A percentile compares a stretch with the other conserved stretches of the same genome.
phyloP scores from a whole-genome alignment of 2,113 vertebrate genomes.

The Nothocercus julius region DNA sequence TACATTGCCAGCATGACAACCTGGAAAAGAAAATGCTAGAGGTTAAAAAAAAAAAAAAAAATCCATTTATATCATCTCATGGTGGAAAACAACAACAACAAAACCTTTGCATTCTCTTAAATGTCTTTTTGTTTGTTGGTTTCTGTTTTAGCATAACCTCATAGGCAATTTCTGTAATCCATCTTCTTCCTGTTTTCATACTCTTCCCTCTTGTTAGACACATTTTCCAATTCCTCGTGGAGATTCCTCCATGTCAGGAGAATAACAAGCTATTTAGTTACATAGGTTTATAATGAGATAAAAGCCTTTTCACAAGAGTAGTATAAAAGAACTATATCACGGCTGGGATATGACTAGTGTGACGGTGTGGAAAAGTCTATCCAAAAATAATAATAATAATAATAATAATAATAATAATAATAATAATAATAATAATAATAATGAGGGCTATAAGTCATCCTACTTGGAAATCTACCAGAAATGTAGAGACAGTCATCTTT shows the following conservation, averaged over 20 bases:
- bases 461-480: neutral
- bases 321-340: neutral
- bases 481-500: neutral
- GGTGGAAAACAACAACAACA: neutral
- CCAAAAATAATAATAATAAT: neutral
- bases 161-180: slow-evolving; percentile 5
- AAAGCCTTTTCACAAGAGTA: neutral
- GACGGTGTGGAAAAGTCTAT: neutral
- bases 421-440: neutral
- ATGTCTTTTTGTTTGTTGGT: neutral
- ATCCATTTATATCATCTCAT: neutral
- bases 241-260: neutral
- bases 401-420: neutral
- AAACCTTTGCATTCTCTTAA: neutral
- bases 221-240: neutral
- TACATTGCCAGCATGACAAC: slow-evolving; percentile 99
- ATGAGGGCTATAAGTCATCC: neutral
- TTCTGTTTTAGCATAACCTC: slow-evolving; percentile 17
- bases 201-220: slow-evolving; percentile 7
- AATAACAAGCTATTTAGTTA: slow-evolving; percentile 2
- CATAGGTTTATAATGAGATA: slow-evolving; percentile 23
- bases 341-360: neutral
- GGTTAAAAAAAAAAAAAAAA: neutral
- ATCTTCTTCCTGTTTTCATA: neutral
- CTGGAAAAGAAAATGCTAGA: slow-evolving; percentile 73